Base-by-base conservation (phyloP, 2,888 invertebrate species). In the Drosophila fulvimacula region DNA sequence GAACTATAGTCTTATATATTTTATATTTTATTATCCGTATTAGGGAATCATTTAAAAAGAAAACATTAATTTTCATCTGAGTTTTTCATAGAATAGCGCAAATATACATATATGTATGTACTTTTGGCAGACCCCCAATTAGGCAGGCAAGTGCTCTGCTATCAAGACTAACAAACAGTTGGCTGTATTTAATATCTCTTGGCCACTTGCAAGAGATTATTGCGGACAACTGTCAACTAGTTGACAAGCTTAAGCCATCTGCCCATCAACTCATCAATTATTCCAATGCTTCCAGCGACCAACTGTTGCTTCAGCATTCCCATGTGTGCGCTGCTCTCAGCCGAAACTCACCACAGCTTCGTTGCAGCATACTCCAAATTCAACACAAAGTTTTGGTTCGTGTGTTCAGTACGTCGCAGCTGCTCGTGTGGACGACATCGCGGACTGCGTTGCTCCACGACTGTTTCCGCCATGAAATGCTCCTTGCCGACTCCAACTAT, bases 261-360 rank as follows among this genome's bases (percentile, higher is more conserved):
- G 41, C 41, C 34, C 34, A 49, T 44, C 38, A 19, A 21, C 27
- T 10, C 21, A 56, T 46, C 17, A 51, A n/a, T 17, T 38, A 52
- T 27, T 78, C 79, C 81, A 78, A 52, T 39, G 36, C 59, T 81
- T 82, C 79, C 79, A 79, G 24, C 32, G 44, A 67, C 62, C 73
- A 82, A 65, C 79, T 80, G 82, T 79, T 82, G 82, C 67, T 74
- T 13, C 5, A 24, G 10, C 30, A n/a, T 13, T 11, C 13, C 36
- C 59, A 36, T 10, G 15, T 15, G 38, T 52, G 46, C 56, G 30
- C 24, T 2, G 46, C 61, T 38, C 46, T 30, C 27, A 27, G 15
- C 1, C 7, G 38, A 55, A 69, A 69, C 24, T 65, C 76, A 69
- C 69, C 79, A 66, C 61, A 13, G n/a, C 21, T 2, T 9, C 4